Evolutionary conservation across 2,113 vertebrate species (phyloP).

Genomic region (Collichthys lucidus): DNA sequence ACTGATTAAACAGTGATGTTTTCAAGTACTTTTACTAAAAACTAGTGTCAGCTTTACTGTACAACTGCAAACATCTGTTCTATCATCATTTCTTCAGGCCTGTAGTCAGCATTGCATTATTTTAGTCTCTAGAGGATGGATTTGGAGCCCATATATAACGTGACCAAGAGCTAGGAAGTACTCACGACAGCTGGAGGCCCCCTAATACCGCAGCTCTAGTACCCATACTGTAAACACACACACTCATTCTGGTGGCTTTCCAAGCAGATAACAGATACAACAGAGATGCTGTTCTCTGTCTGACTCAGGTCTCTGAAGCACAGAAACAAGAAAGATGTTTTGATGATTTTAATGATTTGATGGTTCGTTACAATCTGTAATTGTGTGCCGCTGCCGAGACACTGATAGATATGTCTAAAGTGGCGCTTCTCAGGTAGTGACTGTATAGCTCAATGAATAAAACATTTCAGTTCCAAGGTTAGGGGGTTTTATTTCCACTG

Average conservation of each 20-base stretch:
- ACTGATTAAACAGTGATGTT: constrained; percentile 10
- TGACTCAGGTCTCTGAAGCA: constrained; percentile 1
- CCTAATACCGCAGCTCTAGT: background rate
- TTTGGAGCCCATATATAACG: background rate
- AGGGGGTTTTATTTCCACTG: constrained; percentile 6
- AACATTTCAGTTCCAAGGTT: constrained; percentile 12
- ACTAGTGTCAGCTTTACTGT: background rate
- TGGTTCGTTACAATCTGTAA: background rate
- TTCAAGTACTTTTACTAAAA: constrained; percentile 7
- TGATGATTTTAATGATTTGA: background rate
- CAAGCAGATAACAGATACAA: background rate
- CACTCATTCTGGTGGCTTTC: background rate
- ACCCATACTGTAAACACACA: constrained; percentile 13
- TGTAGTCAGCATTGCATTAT: background rate
- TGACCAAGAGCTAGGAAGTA: background rate
- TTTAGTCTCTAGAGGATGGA: background rate
- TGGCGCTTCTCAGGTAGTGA: background rate
- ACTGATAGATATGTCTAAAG: background rate
- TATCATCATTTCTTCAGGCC: background rate
- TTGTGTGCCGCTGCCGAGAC: background rate
- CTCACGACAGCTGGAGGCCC: background rate
- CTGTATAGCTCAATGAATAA: constrained; percentile 21
- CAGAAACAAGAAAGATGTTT: background rate
- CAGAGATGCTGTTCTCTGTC: background rate
- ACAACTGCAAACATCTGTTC: constrained; percentile 13